Percentiles rank a stretch among this genome's conserved stretches.
Evolutionary conservation across 2,797 vertebrate species (phyloP).

Genomic region (Denticeps clupeoides): DNA sequence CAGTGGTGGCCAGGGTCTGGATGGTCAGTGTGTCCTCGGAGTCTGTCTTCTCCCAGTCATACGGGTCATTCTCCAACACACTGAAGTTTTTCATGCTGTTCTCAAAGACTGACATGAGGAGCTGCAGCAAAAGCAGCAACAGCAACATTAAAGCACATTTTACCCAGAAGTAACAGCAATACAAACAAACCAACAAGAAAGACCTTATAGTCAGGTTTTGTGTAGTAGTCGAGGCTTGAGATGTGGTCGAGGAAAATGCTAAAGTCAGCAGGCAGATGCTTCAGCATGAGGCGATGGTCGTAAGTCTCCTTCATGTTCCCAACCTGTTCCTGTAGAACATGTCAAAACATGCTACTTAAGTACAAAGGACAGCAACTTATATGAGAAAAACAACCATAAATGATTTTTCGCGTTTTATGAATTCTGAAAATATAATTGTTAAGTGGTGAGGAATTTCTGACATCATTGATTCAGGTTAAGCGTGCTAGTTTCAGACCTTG

Average conservation of each 20-base stretch:
- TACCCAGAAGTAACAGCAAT: no score
- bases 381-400: not conserved
- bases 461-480: no score
- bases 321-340: slow-evolving; percentile 79
- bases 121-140: slow-evolving; percentile 53
- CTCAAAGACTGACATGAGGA: slow-evolving; percentile 88
- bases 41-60: slow-evolving; percentile 94
- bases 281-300: slow-evolving; percentile 90
- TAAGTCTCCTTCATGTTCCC: slow-evolving; percentile 95
- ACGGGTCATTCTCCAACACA: slow-evolving; percentile 85
- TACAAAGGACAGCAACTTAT: not conserved
- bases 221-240: slow-evolving; percentile 85
- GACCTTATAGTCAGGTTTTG: slow-evolving; percentile 95
- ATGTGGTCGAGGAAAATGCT: slow-evolving; percentile 87
- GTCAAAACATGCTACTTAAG: not conserved
- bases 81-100: slow-evolving; percentile 83
- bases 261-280: slow-evolving; percentile 91
- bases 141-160: slow-evolving; percentile 9
- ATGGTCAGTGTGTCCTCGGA: slow-evolving; percentile 76
- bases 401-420: no score
- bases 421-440: no score
- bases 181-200: not conserved
- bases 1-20: slow-evolving; percentile 71
- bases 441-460: no score
- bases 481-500: no score